Percentiles rank a stretch among this genome's conserved stretches.
Evolutionary conservation across 2,797 vertebrate genomes (phyloP).

Genomic region (Chiroxiphia lanceolata): DNA sequence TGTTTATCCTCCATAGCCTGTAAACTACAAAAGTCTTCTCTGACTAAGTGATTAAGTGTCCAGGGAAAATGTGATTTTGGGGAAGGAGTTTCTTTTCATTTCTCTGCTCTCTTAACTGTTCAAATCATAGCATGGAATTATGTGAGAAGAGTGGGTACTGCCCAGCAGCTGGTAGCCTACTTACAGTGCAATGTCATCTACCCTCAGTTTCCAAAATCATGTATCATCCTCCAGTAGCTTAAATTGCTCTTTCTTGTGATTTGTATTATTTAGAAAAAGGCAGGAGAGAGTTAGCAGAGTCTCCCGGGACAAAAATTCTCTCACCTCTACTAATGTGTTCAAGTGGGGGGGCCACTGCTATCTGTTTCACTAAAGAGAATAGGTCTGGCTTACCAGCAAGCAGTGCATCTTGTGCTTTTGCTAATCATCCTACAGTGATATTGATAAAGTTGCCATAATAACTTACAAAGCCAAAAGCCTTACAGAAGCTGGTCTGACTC

Average conservation of each 20-base stretch:
- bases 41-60: neutral
- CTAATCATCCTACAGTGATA: neutral
- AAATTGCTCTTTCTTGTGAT: neutral
- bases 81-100: neutral
- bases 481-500: neutral
- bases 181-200: neutral
- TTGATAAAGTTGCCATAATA: neutral
- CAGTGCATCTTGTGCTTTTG: neutral
- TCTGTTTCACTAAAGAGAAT: neutral
- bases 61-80: neutral
- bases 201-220: neutral
- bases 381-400: neutral
- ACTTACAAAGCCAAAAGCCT: neutral
- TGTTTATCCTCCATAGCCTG: neutral
- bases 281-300: neutral
- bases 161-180: neutral
- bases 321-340: neutral
- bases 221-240: neutral
- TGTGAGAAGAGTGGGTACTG: neutral
- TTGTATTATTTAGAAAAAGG: neutral
- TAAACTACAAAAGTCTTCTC: neutral
- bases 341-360: fast-evolving
- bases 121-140: neutral
- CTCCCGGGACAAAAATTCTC: neutral
- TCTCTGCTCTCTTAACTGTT: neutral